phyloP scores from a whole-genome alignment of 2,797 vertebrate species.

The Pygocentrus nattereri region DNA sequence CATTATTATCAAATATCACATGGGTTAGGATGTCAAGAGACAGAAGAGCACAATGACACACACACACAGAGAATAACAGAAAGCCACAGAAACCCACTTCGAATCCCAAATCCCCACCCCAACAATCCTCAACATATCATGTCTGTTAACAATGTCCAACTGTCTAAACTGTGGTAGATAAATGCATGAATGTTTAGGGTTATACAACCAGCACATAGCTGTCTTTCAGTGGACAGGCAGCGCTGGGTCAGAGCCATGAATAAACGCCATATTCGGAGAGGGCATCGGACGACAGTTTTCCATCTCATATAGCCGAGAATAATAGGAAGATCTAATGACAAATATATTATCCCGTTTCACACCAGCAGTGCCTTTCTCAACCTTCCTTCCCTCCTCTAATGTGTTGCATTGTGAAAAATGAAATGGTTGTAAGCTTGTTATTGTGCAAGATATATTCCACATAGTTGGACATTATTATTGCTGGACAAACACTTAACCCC shows the following conservation, averaged over 20 bases:
- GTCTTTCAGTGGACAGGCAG: conserved; percentile 32
- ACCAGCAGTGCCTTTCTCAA: conserved; percentile 10
- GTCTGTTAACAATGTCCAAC: conserved; percentile 35
- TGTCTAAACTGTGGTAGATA: conserved; percentile 43
- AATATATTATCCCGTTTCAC: conserved; percentile 46
- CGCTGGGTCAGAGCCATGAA: conserved; percentile 36
- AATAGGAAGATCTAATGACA: conserved; percentile 51
- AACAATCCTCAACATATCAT: conserved; percentile 16
- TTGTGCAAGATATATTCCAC: conserved; percentile 39
- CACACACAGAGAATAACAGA: conserved; percentile 13
- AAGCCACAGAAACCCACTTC: neutral
- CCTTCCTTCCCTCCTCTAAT: conserved; percentile 33
- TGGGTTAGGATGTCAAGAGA: conserved; percentile 48
- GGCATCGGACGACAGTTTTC: conserved; percentile 43
- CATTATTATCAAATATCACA: conserved; percentile 52
- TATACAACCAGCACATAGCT: conserved; percentile 34
- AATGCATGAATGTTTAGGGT: conserved; percentile 38
- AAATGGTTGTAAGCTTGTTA: conserved; percentile 25
- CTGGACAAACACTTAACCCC: conserved; percentile 43
- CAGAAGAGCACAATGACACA: conserved; percentile 22
- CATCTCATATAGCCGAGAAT: conserved; percentile 39
- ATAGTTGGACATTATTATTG: conserved; percentile 38
- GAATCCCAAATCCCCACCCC: neutral
- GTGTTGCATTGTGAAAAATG: conserved; percentile 37
- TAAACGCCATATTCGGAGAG: conserved; percentile 15